Percentiles rank a stretch among this genome's conserved stretches.
Evolutionary conservation across 2,888 invertebrate genomes (phyloP).

Genomic region (Drosophila kokeensis): DNA sequence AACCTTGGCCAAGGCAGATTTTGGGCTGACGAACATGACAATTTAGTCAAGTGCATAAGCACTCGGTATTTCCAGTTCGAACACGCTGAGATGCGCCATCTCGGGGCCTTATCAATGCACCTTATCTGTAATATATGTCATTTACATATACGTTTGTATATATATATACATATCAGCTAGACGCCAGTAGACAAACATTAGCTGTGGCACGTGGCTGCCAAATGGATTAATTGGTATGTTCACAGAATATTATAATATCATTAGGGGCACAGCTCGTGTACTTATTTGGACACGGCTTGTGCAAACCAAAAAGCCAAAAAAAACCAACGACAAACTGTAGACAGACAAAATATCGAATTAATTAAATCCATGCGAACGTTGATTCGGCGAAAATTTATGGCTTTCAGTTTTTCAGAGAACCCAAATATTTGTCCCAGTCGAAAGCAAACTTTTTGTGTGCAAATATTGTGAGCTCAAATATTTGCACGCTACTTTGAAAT

Average conservation of each 20-base stretch:
- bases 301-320: slow-evolving; percentile 9
- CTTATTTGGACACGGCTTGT: slow-evolving; percentile 52
- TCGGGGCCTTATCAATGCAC: slow-evolving; percentile 51
- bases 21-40: slow-evolving; percentile 6
- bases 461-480: slow-evolving; percentile 57
- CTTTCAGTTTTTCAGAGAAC: slow-evolving; percentile 53
- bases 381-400: slow-evolving; percentile 67
- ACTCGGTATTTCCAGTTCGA: slow-evolving; percentile 27
- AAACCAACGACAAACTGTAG: slow-evolving; percentile 1
- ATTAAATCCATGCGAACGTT: slow-evolving; percentile 64
- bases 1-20: slow-evolving; percentile 14
- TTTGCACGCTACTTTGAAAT: slow-evolving; percentile 36
- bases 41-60: slow-evolving; percentile 18
- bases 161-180: slow-evolving; percentile 19
- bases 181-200: slow-evolving; percentile 18
- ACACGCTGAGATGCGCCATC: slow-evolving; percentile 30
- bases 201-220: slow-evolving; percentile 62
- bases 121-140: slow-evolving; percentile 45
- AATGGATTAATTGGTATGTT: slow-evolving; percentile 63
- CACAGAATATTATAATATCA: slow-evolving; percentile 60
- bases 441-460: slow-evolving; percentile 31
- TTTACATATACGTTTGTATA: slow-evolving; percentile 5
- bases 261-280: slow-evolving; percentile 22
- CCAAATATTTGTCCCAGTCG: slow-evolving; percentile 50
- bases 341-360: slow-evolving; percentile 39